Percentiles rank a stretch among this genome's conserved stretches.
Evolutionary conservation across 2,888 invertebrate genomes (phyloP).

Genomic region (Chesias legatella): DNA sequence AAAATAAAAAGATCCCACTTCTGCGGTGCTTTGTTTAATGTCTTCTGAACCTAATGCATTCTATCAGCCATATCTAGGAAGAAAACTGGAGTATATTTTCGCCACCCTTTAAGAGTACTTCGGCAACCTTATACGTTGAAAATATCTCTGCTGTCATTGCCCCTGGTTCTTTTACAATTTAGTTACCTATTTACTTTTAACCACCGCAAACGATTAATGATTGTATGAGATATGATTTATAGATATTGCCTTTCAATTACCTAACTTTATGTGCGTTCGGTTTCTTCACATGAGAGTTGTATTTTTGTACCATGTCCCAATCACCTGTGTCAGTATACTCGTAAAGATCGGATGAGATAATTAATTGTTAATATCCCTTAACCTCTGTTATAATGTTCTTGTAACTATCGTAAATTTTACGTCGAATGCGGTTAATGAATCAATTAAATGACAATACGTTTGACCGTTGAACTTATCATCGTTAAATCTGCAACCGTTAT

Average conservation of each 20-base stretch:
- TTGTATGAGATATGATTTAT: slow-evolving; percentile 29
- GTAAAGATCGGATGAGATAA: slow-evolving; percentile 2
- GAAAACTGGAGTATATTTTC: too few species aligned
- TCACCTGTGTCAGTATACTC: slow-evolving; percentile 10
- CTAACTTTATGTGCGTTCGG: slow-evolving; percentile 18
- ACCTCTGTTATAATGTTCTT: background rate
- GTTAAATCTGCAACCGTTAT: too few species aligned
- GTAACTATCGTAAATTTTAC: background rate
- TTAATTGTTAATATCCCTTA: slow-evolving; percentile 1
- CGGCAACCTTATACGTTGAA: too few species aligned
- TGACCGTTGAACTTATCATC: background rate
- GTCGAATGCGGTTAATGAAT: background rate
- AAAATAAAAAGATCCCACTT: too few species aligned
- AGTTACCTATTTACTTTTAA: slow-evolving; percentile 15
- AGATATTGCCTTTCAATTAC: slow-evolving; percentile 22
- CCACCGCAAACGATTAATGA: slow-evolving; percentile 25
- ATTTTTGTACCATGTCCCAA: slow-evolving; percentile 9
- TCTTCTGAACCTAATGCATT: too few species aligned
- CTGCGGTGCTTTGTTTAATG: too few species aligned
- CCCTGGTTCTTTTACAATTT: too few species aligned
- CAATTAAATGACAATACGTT: too few species aligned
- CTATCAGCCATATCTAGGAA: too few species aligned
- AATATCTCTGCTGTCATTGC: too few species aligned
- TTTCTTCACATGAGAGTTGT: slow-evolving; percentile 20
- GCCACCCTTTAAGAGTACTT: too few species aligned